Evolutionary conservation across 1,140 invertebrate species (phyloP), one percentile per base, ranked within the genome.

Genomic region (Ericerus pela): DNA sequence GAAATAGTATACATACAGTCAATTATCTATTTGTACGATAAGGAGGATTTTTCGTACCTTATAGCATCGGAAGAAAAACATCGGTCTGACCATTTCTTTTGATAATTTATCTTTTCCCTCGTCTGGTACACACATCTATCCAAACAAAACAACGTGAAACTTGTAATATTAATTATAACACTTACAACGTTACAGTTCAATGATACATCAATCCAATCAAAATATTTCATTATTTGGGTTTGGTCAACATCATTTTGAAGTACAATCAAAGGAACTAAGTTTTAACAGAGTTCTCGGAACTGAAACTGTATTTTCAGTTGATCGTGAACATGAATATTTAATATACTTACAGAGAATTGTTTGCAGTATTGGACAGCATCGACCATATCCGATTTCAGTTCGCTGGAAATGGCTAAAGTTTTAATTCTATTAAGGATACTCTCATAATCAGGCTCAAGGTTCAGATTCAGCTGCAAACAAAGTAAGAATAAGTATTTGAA

Each of bases 51-150:
- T 29, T 52, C 14, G 59, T 70, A 76, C 75, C 62, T 80, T 79
- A 62, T 80, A 80, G 63, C 79, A 80, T 56, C 76, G 72, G 70
- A 80, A 80, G 72, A 80, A 80, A 66, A 79, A 78, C 75, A 79
- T 79, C 0, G 78, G 77, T 30, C 74, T 71, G 37, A 78, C 73
- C 4, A 79, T 69, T 63, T 80, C 78, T 47, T 75, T 70, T 0
- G 76, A 76, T 0, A 79, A 65, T 56, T 73, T 74, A 54, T 78
- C 74, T 54, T 76, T 74, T 38, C 78, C 76, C 6, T 75, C 69
- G 53, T 80, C 78, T 2, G 79, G 79, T 1, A 80, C 74, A 59
- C 79, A 80, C 76, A 78, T 74, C 76, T 78, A 63, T n/a, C 71
- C 72, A 59, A 43, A 61, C 8, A 59, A 29, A 59, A 58, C 16